Evolutionary conservation across 2,797 vertebrate species (phyloP).

Genomic region (Sylvia borin): DNA sequence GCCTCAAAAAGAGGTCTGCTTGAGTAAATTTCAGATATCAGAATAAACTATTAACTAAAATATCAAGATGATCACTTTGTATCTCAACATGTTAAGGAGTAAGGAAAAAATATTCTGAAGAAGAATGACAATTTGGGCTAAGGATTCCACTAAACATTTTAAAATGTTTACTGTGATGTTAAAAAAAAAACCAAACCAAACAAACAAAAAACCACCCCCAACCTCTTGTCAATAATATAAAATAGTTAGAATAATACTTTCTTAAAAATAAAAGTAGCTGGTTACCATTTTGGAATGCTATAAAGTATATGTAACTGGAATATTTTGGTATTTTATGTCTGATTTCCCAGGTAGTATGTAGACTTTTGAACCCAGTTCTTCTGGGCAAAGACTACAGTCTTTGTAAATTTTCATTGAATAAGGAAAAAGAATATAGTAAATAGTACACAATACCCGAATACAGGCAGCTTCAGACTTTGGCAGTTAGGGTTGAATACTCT

Average conservation of each 20-base stretch:
- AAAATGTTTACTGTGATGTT: neutral
- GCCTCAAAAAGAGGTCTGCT: neutral
- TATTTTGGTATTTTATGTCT: neutral
- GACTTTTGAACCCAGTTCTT: neutral
- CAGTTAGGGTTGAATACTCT: neutral
- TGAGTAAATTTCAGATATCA: neutral
- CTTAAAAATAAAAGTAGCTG: neutral
- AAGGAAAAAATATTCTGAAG: neutral
- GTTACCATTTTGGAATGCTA: neutral
- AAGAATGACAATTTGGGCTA: neutral
- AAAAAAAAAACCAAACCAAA: neutral
- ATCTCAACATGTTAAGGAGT: neutral
- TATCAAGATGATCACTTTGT: neutral
- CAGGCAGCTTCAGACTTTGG: neutral
- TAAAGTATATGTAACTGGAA: neutral
- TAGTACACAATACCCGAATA: neutral
- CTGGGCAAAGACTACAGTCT: neutral
- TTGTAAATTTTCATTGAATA: neutral
- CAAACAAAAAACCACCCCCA: neutral
- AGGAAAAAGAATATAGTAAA: neutral
- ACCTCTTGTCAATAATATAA: neutral
- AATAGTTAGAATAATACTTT: neutral
- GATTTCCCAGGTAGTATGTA: neutral
- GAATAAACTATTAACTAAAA: neutral
- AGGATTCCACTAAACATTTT: neutral